These are phyloP conservation scores for Meloe dianella DNA, from an alignment of 2,888 invertebrate species.

Conservation along the genomic window DNA sequence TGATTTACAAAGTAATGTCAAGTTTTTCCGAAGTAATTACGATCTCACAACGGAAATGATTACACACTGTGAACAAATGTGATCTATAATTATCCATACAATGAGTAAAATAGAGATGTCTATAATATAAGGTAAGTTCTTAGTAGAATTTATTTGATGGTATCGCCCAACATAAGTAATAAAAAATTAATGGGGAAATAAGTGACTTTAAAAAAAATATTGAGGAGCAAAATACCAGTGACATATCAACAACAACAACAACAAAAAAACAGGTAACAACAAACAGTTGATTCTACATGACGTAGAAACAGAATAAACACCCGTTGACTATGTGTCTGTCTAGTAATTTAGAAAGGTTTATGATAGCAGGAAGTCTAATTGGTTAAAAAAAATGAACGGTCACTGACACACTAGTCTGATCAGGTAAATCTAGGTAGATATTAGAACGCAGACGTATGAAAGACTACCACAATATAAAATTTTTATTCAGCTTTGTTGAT, in stretches of 20 bases:
- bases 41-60: background rate
- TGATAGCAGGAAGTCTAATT: background rate
- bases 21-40: background rate
- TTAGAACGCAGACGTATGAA: background rate
- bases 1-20: background rate
- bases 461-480: background rate
- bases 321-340: background rate
- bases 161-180: background rate
- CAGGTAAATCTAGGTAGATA: background rate
- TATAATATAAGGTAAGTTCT: background rate
- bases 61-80: background rate
- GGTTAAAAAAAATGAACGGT: background rate
- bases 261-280: background rate
- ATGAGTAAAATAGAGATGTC: background rate
- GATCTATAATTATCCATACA: background rate
- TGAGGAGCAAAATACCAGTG: background rate
- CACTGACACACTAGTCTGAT: background rate
- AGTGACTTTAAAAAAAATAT: background rate
- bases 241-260: too few species aligned
- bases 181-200: background rate
- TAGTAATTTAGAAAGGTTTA: conserved; percentile 10
- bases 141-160: background rate
- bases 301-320: background rate
- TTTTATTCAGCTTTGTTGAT: too few species aligned
- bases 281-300: background rate